phyloP scores from a whole-genome alignment of 2,888 invertebrate genomes.

The Polydesmus complanatus region DNA sequence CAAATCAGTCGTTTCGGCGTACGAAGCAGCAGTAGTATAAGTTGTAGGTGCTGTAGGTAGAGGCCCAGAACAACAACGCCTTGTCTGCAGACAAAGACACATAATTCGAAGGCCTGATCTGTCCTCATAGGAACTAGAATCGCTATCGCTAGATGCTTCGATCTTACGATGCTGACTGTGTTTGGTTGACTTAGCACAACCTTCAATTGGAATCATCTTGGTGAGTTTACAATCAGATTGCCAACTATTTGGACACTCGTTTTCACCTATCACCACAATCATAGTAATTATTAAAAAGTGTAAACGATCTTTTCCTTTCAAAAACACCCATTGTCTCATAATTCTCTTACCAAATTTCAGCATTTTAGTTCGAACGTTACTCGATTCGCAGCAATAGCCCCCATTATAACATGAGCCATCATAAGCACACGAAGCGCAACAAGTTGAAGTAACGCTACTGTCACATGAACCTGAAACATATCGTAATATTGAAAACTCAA shows the following conservation, averaged over 20 bases:
- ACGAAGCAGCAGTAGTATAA: no score
- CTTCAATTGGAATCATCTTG: background rate
- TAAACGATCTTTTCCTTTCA: no score
- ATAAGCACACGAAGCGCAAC: background rate
- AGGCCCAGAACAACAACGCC: background rate
- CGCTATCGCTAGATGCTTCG: background rate
- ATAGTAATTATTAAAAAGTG: no score
- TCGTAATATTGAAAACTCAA: background rate
- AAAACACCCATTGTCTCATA: no score
- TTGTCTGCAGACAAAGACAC: background rate
- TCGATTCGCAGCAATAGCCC: background rate
- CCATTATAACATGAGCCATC: background rate
- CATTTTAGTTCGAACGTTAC: background rate
- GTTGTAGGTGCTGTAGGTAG: no score
- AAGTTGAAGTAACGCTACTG: background rate
- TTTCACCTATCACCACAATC: no score
- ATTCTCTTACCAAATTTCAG: background rate
- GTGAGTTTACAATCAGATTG: background rate
- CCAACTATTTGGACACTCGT: background rate
- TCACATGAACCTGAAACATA: background rate
- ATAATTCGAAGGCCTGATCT: background rate
- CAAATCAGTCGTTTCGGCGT: no score
- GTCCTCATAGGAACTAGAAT: background rate
- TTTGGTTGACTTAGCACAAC: background rate
- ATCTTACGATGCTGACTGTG: background rate